phyloP scores from a whole-genome alignment of 2,113 vertebrate species.

The Phalacrocorax brasilianus region DNA sequence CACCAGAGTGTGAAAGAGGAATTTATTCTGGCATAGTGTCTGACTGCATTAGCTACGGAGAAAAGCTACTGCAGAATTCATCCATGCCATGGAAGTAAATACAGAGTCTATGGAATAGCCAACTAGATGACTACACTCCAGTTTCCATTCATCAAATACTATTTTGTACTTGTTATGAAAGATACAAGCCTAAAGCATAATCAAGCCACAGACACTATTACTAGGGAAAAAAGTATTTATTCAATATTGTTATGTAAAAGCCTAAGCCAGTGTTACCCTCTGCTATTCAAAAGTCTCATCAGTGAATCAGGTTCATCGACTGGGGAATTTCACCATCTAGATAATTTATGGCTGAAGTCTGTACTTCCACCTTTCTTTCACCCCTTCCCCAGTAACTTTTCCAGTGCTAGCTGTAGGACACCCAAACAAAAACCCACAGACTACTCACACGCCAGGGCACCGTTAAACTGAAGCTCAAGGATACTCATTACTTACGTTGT shows the following conservation, averaged over 20 bases:
- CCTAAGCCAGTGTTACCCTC: neutral
- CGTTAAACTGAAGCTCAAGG: neutral
- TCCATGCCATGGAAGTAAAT: neutral
- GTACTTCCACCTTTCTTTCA: neutral
- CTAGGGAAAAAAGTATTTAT: neutral
- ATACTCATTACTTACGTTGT: constrained; percentile 82
- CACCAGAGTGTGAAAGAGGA: neutral
- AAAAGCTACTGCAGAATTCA: constrained; percentile 69
- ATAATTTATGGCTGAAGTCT: neutral
- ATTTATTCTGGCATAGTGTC: constrained; percentile 65
- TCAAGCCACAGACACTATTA: rapidly evolving
- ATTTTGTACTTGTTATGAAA: neutral
- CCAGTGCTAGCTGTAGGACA: neutral
- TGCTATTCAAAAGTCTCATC: neutral
- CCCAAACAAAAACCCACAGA: rapidly evolving
- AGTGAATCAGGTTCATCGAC: neutral
- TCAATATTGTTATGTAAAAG: neutral
- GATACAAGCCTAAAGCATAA: neutral
- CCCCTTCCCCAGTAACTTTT: no score
- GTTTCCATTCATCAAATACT: neutral
- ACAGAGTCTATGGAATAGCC: neutral
- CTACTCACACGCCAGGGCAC: neutral
- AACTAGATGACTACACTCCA: neutral
- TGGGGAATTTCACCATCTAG: neutral
- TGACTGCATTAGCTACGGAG: constrained; percentile 65